Percentiles rank a stretch among this genome's conserved stretches.
Conservation (phyloP, 2,113 vertebrate genomes). For the Cyanocitta stelleri region DNA sequence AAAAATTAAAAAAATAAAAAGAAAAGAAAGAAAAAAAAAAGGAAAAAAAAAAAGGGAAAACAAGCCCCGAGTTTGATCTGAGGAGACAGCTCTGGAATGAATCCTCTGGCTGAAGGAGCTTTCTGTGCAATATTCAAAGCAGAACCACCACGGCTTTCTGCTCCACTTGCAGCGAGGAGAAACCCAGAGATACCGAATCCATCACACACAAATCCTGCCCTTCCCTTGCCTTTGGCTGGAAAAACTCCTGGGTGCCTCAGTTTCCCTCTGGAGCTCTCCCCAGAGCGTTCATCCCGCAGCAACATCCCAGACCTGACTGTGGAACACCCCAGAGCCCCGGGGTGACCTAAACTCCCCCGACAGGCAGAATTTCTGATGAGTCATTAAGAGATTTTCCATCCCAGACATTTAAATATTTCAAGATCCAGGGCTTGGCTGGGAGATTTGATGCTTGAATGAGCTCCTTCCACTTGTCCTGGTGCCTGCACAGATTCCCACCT, state of each 20-base stretch:
- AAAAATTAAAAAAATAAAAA: too few relatives aligned
- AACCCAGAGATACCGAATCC: neutral
- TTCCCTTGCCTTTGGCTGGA: neutral
- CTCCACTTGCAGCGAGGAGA: neutral
- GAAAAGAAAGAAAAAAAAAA: too few relatives aligned
- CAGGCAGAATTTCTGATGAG: neutral
- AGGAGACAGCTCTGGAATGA: neutral
- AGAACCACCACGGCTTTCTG: neutral
- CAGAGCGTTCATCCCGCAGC: neutral
- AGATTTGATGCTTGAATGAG: neutral
- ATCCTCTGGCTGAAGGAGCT: neutral
- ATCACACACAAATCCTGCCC: neutral
- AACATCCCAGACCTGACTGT: neutral
- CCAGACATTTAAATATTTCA: neutral
- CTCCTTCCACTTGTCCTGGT: neutral
- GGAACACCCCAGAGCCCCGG: neutral
- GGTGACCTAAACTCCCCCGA: neutral
- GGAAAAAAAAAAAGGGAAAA: neutral
- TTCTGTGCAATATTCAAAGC: neutral
- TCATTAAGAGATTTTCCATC: neutral
- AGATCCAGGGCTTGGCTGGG: neutral
- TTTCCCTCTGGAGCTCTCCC: neutral
- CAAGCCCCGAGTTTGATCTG: neutral
- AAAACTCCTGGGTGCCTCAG: neutral
- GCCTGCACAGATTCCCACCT: neutral